A percentile compares a stretch with the other conserved stretches of the same genome.
phyloP scores from a whole-genome alignment of 2,888 invertebrate genomes.

The Heliconius erato region DNA sequence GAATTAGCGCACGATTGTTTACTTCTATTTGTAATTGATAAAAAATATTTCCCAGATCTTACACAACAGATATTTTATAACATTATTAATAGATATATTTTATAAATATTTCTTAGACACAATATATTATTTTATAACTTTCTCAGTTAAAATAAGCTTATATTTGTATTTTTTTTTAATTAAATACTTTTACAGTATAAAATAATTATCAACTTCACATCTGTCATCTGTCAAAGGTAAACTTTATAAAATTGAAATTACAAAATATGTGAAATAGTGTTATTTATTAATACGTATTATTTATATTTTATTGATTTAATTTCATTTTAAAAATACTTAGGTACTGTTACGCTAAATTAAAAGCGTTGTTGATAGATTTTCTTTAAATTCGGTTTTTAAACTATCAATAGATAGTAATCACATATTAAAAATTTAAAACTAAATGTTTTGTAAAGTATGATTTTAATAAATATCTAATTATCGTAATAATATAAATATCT shows the following conservation, averaged over 20 bases:
- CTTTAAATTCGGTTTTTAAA: not conserved
- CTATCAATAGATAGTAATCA: not conserved
- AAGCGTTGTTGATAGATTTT: not conserved
- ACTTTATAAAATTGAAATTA: too few relatives aligned
- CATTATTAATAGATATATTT: too few relatives aligned
- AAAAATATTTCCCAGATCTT: conserved; percentile 42
- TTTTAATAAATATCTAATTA: too few relatives aligned
- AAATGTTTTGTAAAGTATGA: too few relatives aligned
- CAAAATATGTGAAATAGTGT: too few relatives aligned
- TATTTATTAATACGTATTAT: too few relatives aligned
- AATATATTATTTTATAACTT: not conserved
- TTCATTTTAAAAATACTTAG: too few relatives aligned
- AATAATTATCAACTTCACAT: too few relatives aligned
- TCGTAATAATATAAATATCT: too few relatives aligned
- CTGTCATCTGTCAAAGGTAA: too few relatives aligned
- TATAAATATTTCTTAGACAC: conserved; percentile 36
- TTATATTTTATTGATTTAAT: too few relatives aligned
- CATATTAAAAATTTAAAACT: not conserved
- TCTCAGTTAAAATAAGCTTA: not conserved
- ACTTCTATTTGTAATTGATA: conserved; percentile 41
- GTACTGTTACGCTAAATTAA: not conserved
- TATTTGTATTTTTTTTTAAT: not conserved
- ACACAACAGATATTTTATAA: conserved; percentile 3
- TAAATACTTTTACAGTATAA: not conserved
- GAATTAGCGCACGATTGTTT: conserved; percentile 28